Percentiles rank a stretch among this genome's conserved stretches.
phyloP scores from a whole-genome alignment of 1,140 invertebrate genomes.

The Charaxes varanes region DNA sequence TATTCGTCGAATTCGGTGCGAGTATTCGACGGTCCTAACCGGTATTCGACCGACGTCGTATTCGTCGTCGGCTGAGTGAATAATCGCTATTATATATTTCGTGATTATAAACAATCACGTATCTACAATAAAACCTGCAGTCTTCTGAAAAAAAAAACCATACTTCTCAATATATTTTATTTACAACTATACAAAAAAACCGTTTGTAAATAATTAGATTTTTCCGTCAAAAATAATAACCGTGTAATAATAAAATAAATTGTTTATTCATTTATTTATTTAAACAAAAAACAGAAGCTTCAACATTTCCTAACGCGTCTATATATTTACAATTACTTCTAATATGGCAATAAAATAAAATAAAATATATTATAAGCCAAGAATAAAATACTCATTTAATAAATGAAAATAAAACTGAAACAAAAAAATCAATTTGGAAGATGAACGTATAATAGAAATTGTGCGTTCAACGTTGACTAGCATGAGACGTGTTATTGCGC shows the following conservation, averaged over 20 bases:
- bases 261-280: slow-evolving; percentile 30
- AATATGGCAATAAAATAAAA: slow-evolving; percentile 67
- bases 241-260: slow-evolving; percentile 48
- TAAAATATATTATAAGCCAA: slow-evolving; percentile 51
- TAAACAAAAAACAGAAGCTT: slow-evolving; percentile 45
- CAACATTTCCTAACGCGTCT: slow-evolving; percentile 46
- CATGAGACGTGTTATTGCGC: slow-evolving; percentile 70
- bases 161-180: slow-evolving; percentile 42
- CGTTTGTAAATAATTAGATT: slow-evolving; percentile 57
- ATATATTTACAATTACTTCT: slow-evolving; percentile 60
- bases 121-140: slow-evolving; percentile 60
- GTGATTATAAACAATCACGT: slow-evolving; percentile 30
- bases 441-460: slow-evolving; percentile 40
- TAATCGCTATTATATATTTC: slow-evolving; percentile 57
- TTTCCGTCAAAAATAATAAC: slow-evolving; percentile 51
- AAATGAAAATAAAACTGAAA: slow-evolving; percentile 28
- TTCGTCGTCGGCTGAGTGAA: slow-evolving; percentile 49
- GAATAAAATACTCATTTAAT: slow-evolving; percentile 20
- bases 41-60: slow-evolving; percentile 26
- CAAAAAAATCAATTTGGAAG: slow-evolving; percentile 46
- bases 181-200: slow-evolving; percentile 58
- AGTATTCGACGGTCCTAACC: slow-evolving; percentile 24
- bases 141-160: slow-evolving; percentile 58
- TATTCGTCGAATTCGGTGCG: slow-evolving; percentile 22
- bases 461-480: slow-evolving; percentile 69